Conservation (phyloP, 2,888 invertebrate species). For the Amiota mariae region DNA sequence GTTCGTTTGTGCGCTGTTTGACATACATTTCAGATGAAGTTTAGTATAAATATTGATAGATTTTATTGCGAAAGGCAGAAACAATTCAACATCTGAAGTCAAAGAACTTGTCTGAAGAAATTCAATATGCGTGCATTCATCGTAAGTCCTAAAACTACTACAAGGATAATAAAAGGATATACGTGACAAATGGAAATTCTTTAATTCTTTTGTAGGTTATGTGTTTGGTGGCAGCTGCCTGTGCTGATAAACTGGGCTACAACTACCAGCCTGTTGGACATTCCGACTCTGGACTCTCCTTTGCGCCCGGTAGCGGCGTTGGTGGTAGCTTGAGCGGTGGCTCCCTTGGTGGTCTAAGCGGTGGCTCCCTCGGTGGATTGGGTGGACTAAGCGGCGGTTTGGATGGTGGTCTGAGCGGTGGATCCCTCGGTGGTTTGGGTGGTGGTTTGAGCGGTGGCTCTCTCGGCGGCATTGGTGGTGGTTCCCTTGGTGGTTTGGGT, state of each 20-base stretch:
- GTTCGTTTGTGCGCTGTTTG: constrained; percentile 44
- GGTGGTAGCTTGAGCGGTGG: constrained; percentile 41
- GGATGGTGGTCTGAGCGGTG: constrained; percentile 17
- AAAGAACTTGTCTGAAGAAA: constrained; percentile 56
- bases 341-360: neutral
- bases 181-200: constrained; percentile 37
- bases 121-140: constrained; percentile 64
- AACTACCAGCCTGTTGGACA: constrained; percentile 65
- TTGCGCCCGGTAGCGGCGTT: constrained; percentile 48
- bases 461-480: constrained; percentile 33
- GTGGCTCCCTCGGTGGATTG: constrained; percentile 1
- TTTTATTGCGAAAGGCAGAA: constrained; percentile 54
- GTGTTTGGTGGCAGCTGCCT: constrained; percentile 65
- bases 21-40: constrained; percentile 54
- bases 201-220: constrained; percentile 51
- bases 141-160: constrained; percentile 55
- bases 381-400: neutral
- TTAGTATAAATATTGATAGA: constrained; percentile 61
- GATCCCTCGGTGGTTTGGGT: constrained; percentile 32
- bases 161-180: constrained; percentile 34
- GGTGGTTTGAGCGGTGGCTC: constrained; percentile 31
- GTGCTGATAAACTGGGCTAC: constrained; percentile 66
- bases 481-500: constrained; percentile 16
- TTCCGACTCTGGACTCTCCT: constrained; percentile 58
- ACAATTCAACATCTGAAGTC: constrained; percentile 56